Base-by-base conservation (phyloP, 2,888 invertebrate genomes). In the Dione vanillae region DNA sequence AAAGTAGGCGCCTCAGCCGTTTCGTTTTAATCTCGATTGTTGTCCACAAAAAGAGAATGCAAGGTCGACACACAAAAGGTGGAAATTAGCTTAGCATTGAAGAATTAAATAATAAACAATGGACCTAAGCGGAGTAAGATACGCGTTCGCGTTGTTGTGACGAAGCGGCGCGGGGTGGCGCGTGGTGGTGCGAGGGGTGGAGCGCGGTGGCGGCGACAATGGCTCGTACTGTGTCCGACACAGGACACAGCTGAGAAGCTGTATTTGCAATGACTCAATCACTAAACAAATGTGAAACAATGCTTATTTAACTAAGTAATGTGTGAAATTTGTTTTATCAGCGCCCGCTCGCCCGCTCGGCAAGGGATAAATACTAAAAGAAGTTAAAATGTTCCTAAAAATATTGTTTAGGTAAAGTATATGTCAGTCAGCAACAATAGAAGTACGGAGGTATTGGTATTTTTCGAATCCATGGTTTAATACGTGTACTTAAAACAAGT, bases 81-180 rank as follows among this genome's bases (percentile, higher is more conserved):
- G 40, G 45, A 54, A 43, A 64, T 41, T 45, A 37, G 45, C 27
- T 37, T 35, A 68, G 16, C 16, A 58, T 52, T 59, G 45, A 20
- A 64, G 45, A 45, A 40, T 67, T 40, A 16, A 59, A 49, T 49
- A 49, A 59, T 49, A 59, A 49, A 67, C 49, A 67, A 67, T 40
- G 11, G 49, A 58, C 59, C 41, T 47, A 58, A 47, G 40, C 56
- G 47, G 56, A 45, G 40, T 45, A 16, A 62, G 45, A 45, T 27
- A 45, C 10, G 58, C 58, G 58, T 58, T 58, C 10, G 58, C 58
- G 58, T 58, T 58, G 58, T 58, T 41, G 41, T 43, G 59, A 43
- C 59, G 41, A 20, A 12, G 58, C 19, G 19, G 37, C 35, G 37
- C 20, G 51, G 20, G 19, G 51, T 14, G n/a, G 47, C 49, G 10